Evolutionary conservation across 2,797 vertebrate genomes (phyloP).

Genomic region (Acipenser oxyrinchus): DNA sequence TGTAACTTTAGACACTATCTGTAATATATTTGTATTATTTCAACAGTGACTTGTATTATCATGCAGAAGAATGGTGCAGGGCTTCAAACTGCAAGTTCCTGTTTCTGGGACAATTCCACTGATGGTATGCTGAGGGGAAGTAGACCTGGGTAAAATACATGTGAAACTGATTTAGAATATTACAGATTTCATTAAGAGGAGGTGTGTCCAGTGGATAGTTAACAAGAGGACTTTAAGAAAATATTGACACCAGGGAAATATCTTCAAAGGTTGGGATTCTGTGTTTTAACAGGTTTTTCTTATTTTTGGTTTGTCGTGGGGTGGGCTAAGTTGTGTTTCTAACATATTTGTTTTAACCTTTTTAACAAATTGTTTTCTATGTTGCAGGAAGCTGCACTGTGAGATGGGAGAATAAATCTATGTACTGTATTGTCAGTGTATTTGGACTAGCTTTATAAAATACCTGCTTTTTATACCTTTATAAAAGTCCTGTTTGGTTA

Average conservation of each 20-base stretch:
- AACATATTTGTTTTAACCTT: too few species aligned
- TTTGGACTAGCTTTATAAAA: constrained; percentile 81
- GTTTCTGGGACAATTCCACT: constrained; percentile 89
- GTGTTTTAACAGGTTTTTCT: too few species aligned
- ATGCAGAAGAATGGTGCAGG: constrained; percentile 97
- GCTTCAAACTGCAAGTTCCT: constrained; percentile 81
- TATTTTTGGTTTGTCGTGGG: too few species aligned
- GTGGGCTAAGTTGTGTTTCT: too few species aligned
- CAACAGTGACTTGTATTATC: constrained; percentile 80
- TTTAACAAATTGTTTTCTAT: too few species aligned
- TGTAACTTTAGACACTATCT: not conserved
- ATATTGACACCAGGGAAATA: too few species aligned
- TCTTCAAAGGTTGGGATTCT: too few species aligned
- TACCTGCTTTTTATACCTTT: not conserved
- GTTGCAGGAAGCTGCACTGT: constrained; percentile 80
- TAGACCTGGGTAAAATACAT: not conserved
- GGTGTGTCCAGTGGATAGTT: not conserved
- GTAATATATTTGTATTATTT: not conserved
- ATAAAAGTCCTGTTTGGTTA: constrained; percentile 4
- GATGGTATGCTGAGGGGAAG: constrained; percentile 63
- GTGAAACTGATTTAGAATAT: not conserved
- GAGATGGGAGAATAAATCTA: constrained; percentile 91
- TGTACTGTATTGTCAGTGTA: constrained; percentile 89
- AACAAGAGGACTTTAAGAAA: too few species aligned
- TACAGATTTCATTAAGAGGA: not conserved